Conservation (phyloP, 1,140 invertebrate species). For the Drosophila albomicans region DNA sequence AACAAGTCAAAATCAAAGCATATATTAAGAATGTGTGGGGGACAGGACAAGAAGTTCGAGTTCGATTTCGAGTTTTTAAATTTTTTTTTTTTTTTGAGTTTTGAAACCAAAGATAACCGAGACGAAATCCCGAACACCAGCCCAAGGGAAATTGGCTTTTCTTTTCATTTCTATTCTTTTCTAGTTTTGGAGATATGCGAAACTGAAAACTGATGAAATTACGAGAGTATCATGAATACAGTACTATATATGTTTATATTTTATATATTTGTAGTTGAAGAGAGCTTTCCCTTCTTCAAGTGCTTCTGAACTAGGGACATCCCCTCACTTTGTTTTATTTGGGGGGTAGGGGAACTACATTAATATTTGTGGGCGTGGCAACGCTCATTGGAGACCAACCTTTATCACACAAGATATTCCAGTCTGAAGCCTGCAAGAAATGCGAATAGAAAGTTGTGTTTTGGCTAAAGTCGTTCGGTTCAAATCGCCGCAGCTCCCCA, state of each 20-base stretch:
- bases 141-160: background rate
- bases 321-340: background rate
- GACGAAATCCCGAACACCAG: constrained; percentile 1
- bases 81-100: too few relatives aligned
- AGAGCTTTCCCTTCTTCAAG: background rate
- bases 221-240: background rate
- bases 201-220: constrained; percentile 19
- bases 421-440: constrained; percentile 83
- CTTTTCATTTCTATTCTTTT: too few relatives aligned
- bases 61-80: too few relatives aligned
- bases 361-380: constrained; percentile 41
- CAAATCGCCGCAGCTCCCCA: constrained; percentile 47
- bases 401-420: constrained; percentile 84
- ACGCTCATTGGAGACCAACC: constrained; percentile 70
- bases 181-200: background rate
- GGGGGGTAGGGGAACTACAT: background rate
- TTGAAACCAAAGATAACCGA: constrained; percentile 11
- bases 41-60: background rate
- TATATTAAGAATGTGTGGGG: background rate
- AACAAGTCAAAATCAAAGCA: background rate
- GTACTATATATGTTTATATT: background rate
- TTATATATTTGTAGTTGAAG: background rate
- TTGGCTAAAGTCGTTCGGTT: constrained; percentile 63
- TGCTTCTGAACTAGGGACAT: background rate
- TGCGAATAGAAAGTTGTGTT: constrained; percentile 74